Conservation (phyloP, 2,888 invertebrate genomes). For the Conops quadrifasciatus region DNA sequence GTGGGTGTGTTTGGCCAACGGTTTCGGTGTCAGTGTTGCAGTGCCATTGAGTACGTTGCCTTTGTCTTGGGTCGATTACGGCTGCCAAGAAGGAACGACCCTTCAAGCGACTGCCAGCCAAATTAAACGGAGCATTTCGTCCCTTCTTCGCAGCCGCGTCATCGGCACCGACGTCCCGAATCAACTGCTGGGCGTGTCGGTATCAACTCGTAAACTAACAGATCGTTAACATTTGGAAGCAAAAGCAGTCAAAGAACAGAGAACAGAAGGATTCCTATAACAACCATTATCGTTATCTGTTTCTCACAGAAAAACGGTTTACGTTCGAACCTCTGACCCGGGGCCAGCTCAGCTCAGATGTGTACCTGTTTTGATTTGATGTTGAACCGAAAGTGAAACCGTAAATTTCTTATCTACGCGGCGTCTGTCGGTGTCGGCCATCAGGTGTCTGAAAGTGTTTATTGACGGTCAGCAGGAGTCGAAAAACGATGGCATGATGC, state of each 20-base stretch:
- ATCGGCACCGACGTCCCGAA: slow-evolving; percentile 18
- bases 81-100: slow-evolving; percentile 32
- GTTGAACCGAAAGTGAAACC: slow-evolving; percentile 58
- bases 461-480: slow-evolving; percentile 18
- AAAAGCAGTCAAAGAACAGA: background rate
- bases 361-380: slow-evolving; percentile 59
- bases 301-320: background rate
- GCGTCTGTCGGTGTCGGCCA: slow-evolving; percentile 14
- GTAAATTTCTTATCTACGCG: slow-evolving; percentile 45
- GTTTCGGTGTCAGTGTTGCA: background rate
- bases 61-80: slow-evolving; percentile 36
- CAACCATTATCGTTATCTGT: slow-evolving; percentile 25
- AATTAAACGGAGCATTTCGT: background rate
- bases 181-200: slow-evolving; percentile 41
- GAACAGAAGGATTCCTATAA: background rate
- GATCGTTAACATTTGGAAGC: slow-evolving; percentile 49
- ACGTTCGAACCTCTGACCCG: background rate
- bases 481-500: background rate
- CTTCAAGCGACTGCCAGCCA: slow-evolving; percentile 32
- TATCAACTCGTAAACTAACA: slow-evolving; percentile 59
- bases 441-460: slow-evolving; percentile 34
- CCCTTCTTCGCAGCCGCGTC: background rate
- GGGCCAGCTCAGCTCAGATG: slow-evolving; percentile 36
- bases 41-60: slow-evolving; percentile 10
- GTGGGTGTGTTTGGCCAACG: slow-evolving; percentile 6